Percentiles rank a stretch among this genome's conserved stretches.
These are phyloP conservation scores for Macrobrachium nipponense DNA, from an alignment of 1,140 invertebrate species.

Conservation along the genomic window DNA sequence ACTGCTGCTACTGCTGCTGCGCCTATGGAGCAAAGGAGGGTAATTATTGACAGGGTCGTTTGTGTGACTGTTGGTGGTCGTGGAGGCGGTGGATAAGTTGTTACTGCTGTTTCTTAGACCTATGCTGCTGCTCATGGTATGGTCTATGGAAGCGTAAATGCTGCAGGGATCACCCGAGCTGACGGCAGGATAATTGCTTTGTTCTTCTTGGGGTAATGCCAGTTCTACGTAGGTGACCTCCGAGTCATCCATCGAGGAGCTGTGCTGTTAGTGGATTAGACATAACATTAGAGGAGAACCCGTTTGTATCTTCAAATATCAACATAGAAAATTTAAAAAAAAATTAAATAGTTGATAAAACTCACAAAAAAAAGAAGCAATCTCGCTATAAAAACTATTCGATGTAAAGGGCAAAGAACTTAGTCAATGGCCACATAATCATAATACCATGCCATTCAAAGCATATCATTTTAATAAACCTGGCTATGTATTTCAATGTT, in stretches of 20 bases:
- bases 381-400: too few species aligned
- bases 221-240: conserved; percentile 31
- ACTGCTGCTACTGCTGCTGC: conserved; percentile 1
- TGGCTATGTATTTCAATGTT: too few species aligned
- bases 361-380: too few species aligned
- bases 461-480: too few species aligned
- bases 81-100: neutral
- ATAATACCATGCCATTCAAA: too few species aligned
- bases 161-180: neutral
- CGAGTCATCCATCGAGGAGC: neutral
- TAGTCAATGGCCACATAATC: too few species aligned
- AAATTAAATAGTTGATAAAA: too few species aligned
- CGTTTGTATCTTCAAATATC: too few species aligned
- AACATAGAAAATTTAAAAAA: too few species aligned
- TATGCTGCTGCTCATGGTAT: conserved; percentile 18
- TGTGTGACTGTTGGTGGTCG: neutral
- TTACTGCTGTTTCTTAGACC: neutral
- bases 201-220: conserved; percentile 9
- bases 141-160: conserved; percentile 18
- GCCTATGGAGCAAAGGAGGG: conserved; percentile 5
- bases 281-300: conserved; percentile 4
- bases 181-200: neutral
- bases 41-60: neutral
- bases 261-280: conserved; percentile 23
- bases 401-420: too few species aligned